A percentile compares a stretch with the other conserved stretches of the same genome.
Evolutionary conservation across 1,140 invertebrate species (phyloP).

Genomic region (Lordiphosa collinella): DNA sequence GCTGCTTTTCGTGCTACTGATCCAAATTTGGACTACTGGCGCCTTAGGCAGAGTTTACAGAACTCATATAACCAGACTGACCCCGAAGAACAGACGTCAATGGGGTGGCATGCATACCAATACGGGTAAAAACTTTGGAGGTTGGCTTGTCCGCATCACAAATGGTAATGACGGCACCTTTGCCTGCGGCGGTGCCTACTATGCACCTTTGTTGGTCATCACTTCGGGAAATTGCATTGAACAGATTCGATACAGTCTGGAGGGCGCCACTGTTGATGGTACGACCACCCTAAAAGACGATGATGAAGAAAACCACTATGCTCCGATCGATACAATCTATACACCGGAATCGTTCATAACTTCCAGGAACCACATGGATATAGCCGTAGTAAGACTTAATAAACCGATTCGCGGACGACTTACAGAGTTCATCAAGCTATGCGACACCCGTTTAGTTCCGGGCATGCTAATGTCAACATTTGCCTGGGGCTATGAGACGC

Average conservation of each 20-base stretch:
- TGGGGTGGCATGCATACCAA: conserved; percentile 14
- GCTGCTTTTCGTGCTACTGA: too few species aligned
- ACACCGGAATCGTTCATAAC: too few species aligned
- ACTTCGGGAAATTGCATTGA: conserved; percentile 31
- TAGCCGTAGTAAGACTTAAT: conserved; percentile 17
- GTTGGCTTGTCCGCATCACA: conserved; percentile 28
- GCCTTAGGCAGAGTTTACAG: too few species aligned
- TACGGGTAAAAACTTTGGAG: conserved; percentile 7
- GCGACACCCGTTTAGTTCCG: background rate
- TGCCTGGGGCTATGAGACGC: conserved; percentile 6
- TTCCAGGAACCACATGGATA: conserved; percentile 13
- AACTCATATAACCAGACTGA: background rate
- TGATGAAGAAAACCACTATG: too few species aligned
- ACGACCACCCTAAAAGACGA: too few species aligned
- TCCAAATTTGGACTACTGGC: too few species aligned
- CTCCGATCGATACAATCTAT: too few species aligned
- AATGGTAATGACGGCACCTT: conserved; percentile 17
- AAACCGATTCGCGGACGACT: background rate
- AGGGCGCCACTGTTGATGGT: too few species aligned
- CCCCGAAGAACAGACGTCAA: background rate
- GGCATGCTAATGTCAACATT: background rate
- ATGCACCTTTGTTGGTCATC: conserved; percentile 22
- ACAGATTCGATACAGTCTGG: too few species aligned
- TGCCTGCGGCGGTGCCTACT: conserved; percentile 29
- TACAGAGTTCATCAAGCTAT: conserved; percentile 17